Evolutionary conservation across 2,113 vertebrate genomes (phyloP), one percentile per base, ranked within the genome.

Genomic region (Spilogale gracilis): DNA sequence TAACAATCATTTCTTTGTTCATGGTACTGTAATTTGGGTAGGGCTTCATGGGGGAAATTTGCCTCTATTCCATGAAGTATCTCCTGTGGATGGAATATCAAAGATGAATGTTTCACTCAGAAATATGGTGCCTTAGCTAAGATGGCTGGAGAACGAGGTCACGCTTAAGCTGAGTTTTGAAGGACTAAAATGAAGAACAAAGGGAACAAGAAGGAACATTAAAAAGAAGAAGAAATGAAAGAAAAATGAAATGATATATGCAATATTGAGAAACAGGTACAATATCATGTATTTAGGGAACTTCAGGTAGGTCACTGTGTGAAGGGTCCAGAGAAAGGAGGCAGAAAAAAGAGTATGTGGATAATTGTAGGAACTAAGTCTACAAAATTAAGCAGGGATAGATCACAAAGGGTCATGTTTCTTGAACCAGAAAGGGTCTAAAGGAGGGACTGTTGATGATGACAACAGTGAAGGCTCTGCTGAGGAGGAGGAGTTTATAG

Each of bases 111-210:
- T 83, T 94, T 87, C 38, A 95, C 27, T 91, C 11, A 65, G 43
- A 80, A 76, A 74, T 30, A 54, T 16, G 21, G 2, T 65, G 27
- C 30, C n/a, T 73, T 56, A 76, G n/a, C 16, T 90, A 54, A 25
- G n/a, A 45, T 56, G 38, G 16, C 38, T 92, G 56, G 32, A 76
- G 20, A 71, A 63, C 32, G 23, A 82, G 8, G 60, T 87, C n/a
- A 94, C 95, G 20, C 38, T 88, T 85, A 32, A 78, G 27, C 27
- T 92, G 25, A 93, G 23, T 58, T 93, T 85, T 92, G 54, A 93
- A 93, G 65, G 21, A 89, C 32, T 93, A 71, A 93, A 32, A 56
- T 20, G 54, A 20, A 71, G 54, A 11, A 38, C 21, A 86, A 85
- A 38, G 25, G 43, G n/a, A 71, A 82, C 30, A 30, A 52, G n/a